These are phyloP conservation scores for Melopsittacus undulatus DNA, from an alignment of 2,797 vertebrate genomes.

Conservation along the genomic window DNA sequence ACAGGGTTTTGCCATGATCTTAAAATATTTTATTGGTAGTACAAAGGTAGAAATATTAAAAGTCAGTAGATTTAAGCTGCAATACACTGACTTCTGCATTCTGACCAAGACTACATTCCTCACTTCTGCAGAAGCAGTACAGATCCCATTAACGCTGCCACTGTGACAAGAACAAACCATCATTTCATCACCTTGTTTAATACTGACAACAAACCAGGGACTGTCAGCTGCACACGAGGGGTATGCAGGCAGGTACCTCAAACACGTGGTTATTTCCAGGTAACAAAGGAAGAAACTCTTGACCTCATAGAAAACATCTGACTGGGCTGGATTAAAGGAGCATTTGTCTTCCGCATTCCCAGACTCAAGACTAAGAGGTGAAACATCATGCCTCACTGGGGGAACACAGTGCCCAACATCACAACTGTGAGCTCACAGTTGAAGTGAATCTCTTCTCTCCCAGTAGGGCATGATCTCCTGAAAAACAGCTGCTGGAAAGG, in stretches of 20 bases:
- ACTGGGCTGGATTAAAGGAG: background rate
- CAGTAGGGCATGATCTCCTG: background rate
- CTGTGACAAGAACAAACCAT: background rate
- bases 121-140: background rate
- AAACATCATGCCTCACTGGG: background rate
- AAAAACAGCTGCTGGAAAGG: background rate
- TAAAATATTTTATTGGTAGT: conserved; percentile 49
- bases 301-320: background rate
- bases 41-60: conserved; percentile 13
- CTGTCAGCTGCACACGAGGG: background rate
- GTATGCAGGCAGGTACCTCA: background rate
- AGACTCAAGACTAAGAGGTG: background rate
- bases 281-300: background rate
- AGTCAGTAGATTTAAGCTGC: conserved; percentile 23
- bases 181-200: background rate
- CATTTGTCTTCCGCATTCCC: background rate
- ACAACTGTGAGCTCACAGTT: background rate
- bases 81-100: background rate
- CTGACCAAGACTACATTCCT: conserved; percentile 11
- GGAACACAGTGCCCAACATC: background rate
- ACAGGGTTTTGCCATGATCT: background rate
- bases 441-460: background rate
- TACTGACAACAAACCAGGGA: background rate
- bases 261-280: background rate
- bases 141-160: background rate